Percentiles rank a stretch among this genome's conserved stretches.
phyloP scores from a whole-genome alignment of 2,888 invertebrate species.

The Sarcophaga variegata region DNA sequence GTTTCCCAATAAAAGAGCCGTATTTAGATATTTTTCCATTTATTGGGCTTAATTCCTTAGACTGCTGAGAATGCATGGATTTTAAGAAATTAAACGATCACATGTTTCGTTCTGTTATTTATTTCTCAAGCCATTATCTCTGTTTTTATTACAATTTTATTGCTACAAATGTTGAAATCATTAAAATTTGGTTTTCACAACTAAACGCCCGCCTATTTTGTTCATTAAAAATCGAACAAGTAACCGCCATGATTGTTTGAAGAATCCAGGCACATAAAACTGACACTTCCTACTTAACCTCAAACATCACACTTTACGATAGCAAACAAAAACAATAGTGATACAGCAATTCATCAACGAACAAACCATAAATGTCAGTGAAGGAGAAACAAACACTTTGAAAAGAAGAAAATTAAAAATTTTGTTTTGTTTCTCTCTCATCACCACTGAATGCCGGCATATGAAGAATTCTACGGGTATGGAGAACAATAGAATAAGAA shows the following conservation, averaged over 20 bases:
- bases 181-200: conserved; percentile 1
- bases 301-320: conserved; percentile 47
- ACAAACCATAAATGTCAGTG: conserved; percentile 20
- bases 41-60: no score
- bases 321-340: background rate
- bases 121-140: no score
- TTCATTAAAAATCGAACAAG: background rate
- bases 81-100: no score
- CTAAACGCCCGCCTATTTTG: conserved; percentile 57
- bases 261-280: conserved; percentile 39
- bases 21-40: no score
- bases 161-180: background rate
- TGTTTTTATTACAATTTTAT: background rate
- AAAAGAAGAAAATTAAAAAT: background rate
- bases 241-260: conserved; percentile 59
- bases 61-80: no score
- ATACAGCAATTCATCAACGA: conserved; percentile 52
- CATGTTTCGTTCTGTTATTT: no score
- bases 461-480: conserved; percentile 28
- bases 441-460: background rate
- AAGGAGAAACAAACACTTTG: conserved; percentile 11
- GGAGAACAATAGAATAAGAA: conserved; percentile 15
- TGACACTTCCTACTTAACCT: conserved; percentile 54
- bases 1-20: no score
- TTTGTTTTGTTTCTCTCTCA: conserved; percentile 3